Base-by-base conservation (phyloP, 2,113 vertebrate genomes). In the Tragelaphus strepsiceros region DNA sequence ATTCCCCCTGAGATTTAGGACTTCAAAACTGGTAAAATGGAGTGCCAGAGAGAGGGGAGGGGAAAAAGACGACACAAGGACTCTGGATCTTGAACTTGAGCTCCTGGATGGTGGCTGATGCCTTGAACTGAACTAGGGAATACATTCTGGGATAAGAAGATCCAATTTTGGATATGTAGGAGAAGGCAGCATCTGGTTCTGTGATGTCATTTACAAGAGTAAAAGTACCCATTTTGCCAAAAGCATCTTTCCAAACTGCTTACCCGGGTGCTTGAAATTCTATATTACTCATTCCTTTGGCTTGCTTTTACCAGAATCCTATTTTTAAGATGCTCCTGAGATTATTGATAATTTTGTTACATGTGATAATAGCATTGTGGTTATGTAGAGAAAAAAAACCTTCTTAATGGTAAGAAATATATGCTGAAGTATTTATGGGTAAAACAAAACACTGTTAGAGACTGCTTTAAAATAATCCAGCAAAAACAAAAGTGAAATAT, bases 241-340 rank as follows among this genome's bases (percentile, higher is more conserved):
- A 93, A 96, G 28, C 61, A 83, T 91, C 88, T 97, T 94, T 90
- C 78, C 71, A 94, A 95, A 96, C 30, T 71, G 80, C 71, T 97
- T 96, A 83, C 82, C 91, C 39, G 3, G 58, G 67, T n/a, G 62
- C 32, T 87, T 97, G 35, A 94, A 93, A 94, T 87, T 97, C 94
- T 94, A 0, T 39, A 96, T 97, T 97, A 97, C 96, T 97, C 97
- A 98, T 91, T 71, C 39, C 78, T 96, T 95, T 83, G 89, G 89
- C 91, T 96, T 91, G 77, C 64, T 96, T 94, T 96, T 93, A 80
- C 96, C 81, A 96, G 91, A 97, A 96, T 83, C 46, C 89, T 98
- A 96, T 97, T 98, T 98, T 98, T 96, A 96, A 97, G 97, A 89
- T 96, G 93, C 82, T 96, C 61, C 91, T 94, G 82, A 97, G 89